Evolutionary conservation across 2,888 invertebrate species (phyloP).

Genomic region (Craniophora ligustri): DNA sequence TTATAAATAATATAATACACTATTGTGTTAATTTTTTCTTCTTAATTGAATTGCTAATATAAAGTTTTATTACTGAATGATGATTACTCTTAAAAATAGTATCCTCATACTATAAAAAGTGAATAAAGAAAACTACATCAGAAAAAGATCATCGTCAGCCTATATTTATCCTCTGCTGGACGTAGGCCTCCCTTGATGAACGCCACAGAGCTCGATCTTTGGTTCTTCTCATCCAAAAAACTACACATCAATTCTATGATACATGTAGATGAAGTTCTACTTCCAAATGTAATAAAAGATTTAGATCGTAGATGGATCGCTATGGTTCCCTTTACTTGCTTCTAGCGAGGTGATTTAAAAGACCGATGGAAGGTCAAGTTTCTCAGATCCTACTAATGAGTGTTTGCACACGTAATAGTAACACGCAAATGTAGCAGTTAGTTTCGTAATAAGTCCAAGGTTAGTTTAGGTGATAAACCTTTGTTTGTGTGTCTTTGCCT

Average conservation of each 20-base stretch:
- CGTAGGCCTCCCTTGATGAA: no score
- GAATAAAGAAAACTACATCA: no score
- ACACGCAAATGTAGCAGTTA: conserved; percentile 56
- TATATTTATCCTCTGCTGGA: no score
- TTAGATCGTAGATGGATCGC: conserved; percentile 31
- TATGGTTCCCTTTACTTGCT: conserved; percentile 51
- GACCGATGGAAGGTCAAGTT: conserved; percentile 65
- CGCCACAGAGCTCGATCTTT: no score
- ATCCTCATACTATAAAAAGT: no score
- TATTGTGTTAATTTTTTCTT: no score
- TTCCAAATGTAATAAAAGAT: conserved; percentile 9
- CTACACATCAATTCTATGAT: not conserved
- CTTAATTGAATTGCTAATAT: no score
- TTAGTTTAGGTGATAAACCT: conserved; percentile 50
- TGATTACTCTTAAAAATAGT: no score
- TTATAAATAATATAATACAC: no score
- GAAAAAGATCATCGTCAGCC: no score
- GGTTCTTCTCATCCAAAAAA: not conserved
- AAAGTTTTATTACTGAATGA: no score
- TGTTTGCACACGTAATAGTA: conserved; percentile 53
- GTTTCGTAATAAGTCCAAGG: conserved; percentile 61
- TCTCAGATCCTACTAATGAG: conserved; percentile 63
- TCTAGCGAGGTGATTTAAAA: conserved; percentile 48
- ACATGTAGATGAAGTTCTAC: not conserved
- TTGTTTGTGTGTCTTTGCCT: conserved; percentile 23